A percentile compares a stretch with the other conserved stretches of the same genome.
Evolutionary conservation across 2,797 vertebrate genomes (phyloP).

Genomic region (Pyrocephalus nanus): DNA sequence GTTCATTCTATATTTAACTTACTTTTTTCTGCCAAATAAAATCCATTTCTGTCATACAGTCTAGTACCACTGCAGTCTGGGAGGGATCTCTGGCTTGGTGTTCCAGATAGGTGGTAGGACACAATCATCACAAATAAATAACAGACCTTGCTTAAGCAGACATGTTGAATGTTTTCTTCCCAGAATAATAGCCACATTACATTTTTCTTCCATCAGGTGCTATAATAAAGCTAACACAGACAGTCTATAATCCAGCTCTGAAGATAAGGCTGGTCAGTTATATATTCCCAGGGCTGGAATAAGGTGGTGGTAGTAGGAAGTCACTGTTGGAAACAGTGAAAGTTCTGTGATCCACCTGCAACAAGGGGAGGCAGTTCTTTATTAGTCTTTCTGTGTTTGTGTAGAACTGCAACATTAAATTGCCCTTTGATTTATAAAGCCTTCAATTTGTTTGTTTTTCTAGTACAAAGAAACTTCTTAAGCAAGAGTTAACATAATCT

Average conservation of each 20-base stretch:
- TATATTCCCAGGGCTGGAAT: not conserved
- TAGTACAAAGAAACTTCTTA: conserved; percentile 59
- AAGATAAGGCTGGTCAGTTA: not conserved
- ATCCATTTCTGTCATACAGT: not conserved
- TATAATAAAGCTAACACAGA: not conserved
- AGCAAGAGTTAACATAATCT: conserved; percentile 68
- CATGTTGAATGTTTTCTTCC: not conserved
- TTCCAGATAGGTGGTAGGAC: not conserved
- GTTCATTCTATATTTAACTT: not conserved
- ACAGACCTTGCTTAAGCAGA: not conserved
- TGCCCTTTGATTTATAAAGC: conserved; percentile 69
- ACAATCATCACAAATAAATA: not conserved
- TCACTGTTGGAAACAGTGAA: not conserved
- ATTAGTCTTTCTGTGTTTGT: conserved; percentile 35
- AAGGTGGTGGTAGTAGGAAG: not conserved
- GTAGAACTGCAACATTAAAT: conserved; percentile 50
- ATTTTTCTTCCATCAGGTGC: not conserved
- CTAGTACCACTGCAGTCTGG: not conserved
- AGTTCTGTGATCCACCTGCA: conserved; percentile 55
- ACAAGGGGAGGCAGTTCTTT: not conserved
- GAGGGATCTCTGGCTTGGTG: not conserved
- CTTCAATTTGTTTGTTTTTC: conserved; percentile 69
- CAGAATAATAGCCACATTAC: not conserved
- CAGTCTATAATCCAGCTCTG: not conserved
- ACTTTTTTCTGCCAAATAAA: not conserved